These are phyloP conservation scores for Albula goreensis DNA, from an alignment of 2,113 vertebrate genomes.

Conservation along the genomic window DNA sequence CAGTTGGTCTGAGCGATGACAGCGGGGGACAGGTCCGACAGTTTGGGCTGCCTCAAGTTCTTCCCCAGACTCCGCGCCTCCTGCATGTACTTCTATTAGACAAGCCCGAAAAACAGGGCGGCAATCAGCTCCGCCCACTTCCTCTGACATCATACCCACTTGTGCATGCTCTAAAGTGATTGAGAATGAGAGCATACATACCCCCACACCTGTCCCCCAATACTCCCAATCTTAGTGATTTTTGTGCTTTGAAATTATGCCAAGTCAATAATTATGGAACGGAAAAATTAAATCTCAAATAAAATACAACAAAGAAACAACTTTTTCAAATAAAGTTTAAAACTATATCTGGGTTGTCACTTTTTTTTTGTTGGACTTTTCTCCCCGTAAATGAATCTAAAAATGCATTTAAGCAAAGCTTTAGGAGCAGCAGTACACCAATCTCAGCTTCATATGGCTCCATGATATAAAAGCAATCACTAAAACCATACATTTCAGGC, in stretches of 20 bases:
- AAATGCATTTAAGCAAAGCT: not conserved
- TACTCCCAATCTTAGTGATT: not conserved
- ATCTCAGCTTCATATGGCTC: not conserved
- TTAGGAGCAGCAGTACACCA: not conserved
- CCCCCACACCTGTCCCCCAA: too few species aligned
- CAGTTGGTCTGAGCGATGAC: constrained; percentile 90
- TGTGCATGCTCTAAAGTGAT: too few species aligned
- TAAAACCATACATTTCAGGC: too few species aligned
- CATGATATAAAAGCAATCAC: not conserved
- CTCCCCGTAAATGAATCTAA: not conserved
- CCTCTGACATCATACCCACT: not conserved
- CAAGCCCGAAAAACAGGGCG: constrained; percentile 48
- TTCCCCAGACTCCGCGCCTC: constrained; percentile 84
- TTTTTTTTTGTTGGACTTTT: too few species aligned
- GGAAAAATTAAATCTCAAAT: too few species aligned
- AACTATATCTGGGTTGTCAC: too few species aligned
- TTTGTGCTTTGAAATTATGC: too few species aligned
- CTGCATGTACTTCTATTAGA: constrained; percentile 84
- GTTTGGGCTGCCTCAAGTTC: constrained; percentile 85
- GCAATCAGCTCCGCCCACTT: not conserved
- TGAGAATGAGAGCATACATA: too few species aligned
- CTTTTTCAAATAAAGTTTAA: too few species aligned
- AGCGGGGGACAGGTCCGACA: constrained; percentile 88
- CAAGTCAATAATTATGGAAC: too few species aligned
- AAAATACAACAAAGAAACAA: too few species aligned